Percentiles rank a stretch among this genome's conserved stretches.
Evolutionary conservation across 2,113 vertebrate genomes (phyloP).

Genomic region (Pygoscelis antarcticus): DNA sequence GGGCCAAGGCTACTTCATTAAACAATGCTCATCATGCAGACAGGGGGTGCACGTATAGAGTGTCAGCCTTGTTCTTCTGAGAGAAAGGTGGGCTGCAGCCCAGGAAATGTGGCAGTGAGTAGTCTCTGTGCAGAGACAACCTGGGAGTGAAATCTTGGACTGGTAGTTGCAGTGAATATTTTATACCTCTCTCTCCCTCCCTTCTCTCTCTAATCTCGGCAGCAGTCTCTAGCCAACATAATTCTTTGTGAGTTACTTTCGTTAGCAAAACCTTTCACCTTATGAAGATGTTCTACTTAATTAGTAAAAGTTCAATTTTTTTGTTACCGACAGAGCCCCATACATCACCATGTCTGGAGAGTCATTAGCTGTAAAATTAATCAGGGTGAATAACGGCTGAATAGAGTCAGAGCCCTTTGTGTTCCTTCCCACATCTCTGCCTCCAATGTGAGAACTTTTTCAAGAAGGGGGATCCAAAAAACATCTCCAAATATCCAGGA

Average conservation of each 20-base stretch:
- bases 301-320: conserved; percentile 75
- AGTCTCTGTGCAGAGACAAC: neutral
- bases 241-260: conserved; percentile 74
- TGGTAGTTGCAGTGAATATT: neutral
- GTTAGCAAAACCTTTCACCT: conserved; percentile 75
- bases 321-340: conserved; percentile 55
- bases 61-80: neutral
- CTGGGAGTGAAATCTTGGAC: neutral
- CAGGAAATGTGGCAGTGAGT: neutral
- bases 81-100: neutral
- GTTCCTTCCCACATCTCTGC: neutral
- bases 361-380: conserved; percentile 74
- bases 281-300: conserved; percentile 74
- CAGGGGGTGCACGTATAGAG: neutral
- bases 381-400: conserved; percentile 50
- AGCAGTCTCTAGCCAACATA: conserved; percentile 58
- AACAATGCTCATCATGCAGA: neutral
- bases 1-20: neutral
- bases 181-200: neutral
- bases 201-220: neutral
- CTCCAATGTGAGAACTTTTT: neutral
- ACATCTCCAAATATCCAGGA: neutral
- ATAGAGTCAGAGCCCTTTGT: conserved; percentile 17
- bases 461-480: neutral
- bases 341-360: conserved; percentile 68